Evolutionary conservation across 2,888 invertebrate genomes (phyloP), one percentile per base, ranked within the genome.

Genomic region (Tigriopus californicus): DNA sequence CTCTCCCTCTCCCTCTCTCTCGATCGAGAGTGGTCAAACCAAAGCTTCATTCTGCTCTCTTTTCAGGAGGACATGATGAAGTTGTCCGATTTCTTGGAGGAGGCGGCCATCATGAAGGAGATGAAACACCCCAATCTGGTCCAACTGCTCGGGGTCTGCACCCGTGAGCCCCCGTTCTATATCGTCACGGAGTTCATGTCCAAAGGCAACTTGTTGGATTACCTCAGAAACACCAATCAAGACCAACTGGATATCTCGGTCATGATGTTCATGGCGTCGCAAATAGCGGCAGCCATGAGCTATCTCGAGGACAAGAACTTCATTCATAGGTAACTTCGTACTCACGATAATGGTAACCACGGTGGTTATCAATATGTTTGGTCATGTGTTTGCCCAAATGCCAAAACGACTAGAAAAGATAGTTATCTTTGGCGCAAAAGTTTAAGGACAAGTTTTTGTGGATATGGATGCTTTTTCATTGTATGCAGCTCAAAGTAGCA

Each of bases 171-270:
- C 11, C 98, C 98, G 4, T 98, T 97, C 74, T 99, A 97, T 74
- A 98, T 98, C 67, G 91, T 99, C 68, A 97, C 97, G 15, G 97
- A 97, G 76, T 98, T 95, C 73, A 98, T 98, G 98, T 86, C 88
- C 67, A 87, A 91, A 67, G 98, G 98, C 58, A 99, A 98, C 74
- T 77, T 98, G 65, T 76, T 99, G 61, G 97, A 99, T 74, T 98
- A 91, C 72, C 75, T 99, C 65, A 80, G 97, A 60, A 84, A 84
- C 65, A 85, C 83, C 61, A 85, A 82, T 68, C 81, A 84, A 11
- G 25, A 41, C 15, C 83, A 85, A 68, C 82, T 97, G 56, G 88
- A 89, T 66, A 94, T 94, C 10, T 88, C 94, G 3, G 90, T 91
- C 33, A 79, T 98, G 62, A 88, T 98, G 80, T 91, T 97, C 72